A percentile compares a stretch with the other conserved stretches of the same genome.
Conservation (phyloP, 2,888 invertebrate genomes). For the Apodemia duryi region DNA sequence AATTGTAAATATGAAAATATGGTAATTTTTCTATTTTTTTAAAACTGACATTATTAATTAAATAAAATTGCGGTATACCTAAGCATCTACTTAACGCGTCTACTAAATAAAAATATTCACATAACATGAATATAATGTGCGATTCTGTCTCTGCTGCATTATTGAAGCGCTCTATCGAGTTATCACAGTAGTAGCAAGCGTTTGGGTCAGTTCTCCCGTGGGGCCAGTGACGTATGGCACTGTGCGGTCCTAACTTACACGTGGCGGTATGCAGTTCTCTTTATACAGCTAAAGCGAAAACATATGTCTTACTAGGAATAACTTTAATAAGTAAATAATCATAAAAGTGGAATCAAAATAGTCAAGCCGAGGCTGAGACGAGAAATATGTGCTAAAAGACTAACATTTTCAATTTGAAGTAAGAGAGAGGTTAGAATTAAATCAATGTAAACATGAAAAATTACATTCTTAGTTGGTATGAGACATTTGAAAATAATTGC, state of each 20-base stretch:
- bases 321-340: background rate
- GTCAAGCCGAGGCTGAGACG: background rate
- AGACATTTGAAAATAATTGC: no score
- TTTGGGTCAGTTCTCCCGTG: slow-evolving; percentile 36
- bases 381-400: no score
- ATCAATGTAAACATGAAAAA: no score
- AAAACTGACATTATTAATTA: no score
- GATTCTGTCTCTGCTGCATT: background rate
- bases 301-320: background rate
- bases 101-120: no score
- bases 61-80: no score
- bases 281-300: slow-evolving; percentile 24
- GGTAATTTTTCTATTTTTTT: no score
- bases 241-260: slow-evolving; percentile 42
- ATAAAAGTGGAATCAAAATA: background rate
- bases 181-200: slow-evolving; percentile 26
- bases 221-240: slow-evolving; percentile 43
- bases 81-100: no score
- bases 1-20: no score
- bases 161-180: background rate
- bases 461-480: no score
- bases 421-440: no score
- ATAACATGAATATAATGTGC: background rate
- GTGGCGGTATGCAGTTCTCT: slow-evolving; percentile 31
- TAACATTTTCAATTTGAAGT: no score